Base-by-base conservation (phyloP, 1,140 invertebrate species). In the Sinonovacula constricta region DNA sequence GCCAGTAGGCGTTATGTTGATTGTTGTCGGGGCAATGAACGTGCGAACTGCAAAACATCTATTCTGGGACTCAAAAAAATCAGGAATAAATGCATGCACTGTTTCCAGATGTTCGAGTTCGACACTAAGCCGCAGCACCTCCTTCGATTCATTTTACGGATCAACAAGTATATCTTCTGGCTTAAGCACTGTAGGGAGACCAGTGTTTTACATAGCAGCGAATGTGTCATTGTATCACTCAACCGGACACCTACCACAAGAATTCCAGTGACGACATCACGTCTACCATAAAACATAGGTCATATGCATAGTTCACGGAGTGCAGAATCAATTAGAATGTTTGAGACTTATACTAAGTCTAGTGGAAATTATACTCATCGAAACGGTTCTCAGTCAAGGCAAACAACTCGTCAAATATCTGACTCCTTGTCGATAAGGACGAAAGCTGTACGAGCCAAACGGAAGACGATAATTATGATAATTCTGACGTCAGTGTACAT, bases 381-480 rank as follows among this genome's bases (percentile, higher is more conserved):
- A 18, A 7, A 10, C 18, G 18, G 39, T 18, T 45, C 39, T 10
- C 39, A 45, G n/a, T n/a, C n/a, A n/a, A n/a, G n/a, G 7, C 39
- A 18, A 45, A 45, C 18, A 45, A 10, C 18, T 18, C 39, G 18
- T 10, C 7, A 45, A 45, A 10, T 7, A 63, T 22, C 45, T 31
- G 62, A 66, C n/a, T n/a, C n/a, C n/a, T n/a, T n/a, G n/a, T n/a
- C n/a, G n/a, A n/a, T n/a, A n/a, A n/a, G n/a, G n/a, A n/a, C n/a
- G n/a, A n/a, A n/a, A n/a, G n/a, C n/a, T n/a, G n/a, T n/a, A n/a
- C n/a, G n/a, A n/a, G n/a, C n/a, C n/a, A n/a, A 67, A 33, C 62
- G 33, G 51, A 76, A 76, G 28, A 67, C 72, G 28, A 15, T 66
- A 0, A 67, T 76, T 18, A 76, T 76, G 72, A 14, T 76, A 31